Percentiles rank a stretch among this genome's conserved stretches.
phyloP scores from a whole-genome alignment of 1,140 invertebrate genomes.

The Catajapyx aquilonaris region DNA sequence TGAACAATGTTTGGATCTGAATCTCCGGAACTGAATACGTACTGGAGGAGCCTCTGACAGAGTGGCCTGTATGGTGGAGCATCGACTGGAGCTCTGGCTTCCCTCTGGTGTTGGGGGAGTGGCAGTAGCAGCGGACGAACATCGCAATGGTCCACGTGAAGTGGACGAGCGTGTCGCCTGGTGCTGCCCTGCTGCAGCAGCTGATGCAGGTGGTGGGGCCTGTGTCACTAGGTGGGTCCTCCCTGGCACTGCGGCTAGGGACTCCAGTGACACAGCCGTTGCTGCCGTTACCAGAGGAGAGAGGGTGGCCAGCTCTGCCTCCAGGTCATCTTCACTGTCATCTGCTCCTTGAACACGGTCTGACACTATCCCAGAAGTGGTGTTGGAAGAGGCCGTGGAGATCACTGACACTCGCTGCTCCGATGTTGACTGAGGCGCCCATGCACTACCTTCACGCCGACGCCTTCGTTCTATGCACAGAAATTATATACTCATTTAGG shows the following conservation, averaged over 20 bases:
- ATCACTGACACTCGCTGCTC: constrained; percentile 79
- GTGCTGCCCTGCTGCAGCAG: constrained; percentile 2
- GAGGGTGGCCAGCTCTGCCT: constrained; percentile 58
- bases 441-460: constrained; percentile 4
- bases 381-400: constrained; percentile 78
- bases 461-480: too few relatives aligned
- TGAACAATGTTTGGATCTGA: background rate
- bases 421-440: constrained; percentile 9
- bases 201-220: constrained; percentile 4
- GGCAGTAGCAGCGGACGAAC: constrained; percentile 12
- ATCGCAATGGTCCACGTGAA: constrained; percentile 12
- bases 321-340: constrained; percentile 38
- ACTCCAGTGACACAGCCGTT: constrained; percentile 49
- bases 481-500: too few relatives aligned
- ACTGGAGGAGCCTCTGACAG: background rate
- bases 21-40: background rate
- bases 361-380: constrained; percentile 84
- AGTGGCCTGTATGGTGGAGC: constrained; percentile 46
- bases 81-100: constrained; percentile 59
- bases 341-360: constrained; percentile 84
- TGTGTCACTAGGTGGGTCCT: background rate
- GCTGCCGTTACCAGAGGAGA: constrained; percentile 33
- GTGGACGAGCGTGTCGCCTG: background rate
- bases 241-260: constrained; percentile 41
- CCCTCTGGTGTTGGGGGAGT: constrained; percentile 27